phyloP scores from a whole-genome alignment of 1,140 invertebrate species.

The Drosophila subobscura region DNA sequence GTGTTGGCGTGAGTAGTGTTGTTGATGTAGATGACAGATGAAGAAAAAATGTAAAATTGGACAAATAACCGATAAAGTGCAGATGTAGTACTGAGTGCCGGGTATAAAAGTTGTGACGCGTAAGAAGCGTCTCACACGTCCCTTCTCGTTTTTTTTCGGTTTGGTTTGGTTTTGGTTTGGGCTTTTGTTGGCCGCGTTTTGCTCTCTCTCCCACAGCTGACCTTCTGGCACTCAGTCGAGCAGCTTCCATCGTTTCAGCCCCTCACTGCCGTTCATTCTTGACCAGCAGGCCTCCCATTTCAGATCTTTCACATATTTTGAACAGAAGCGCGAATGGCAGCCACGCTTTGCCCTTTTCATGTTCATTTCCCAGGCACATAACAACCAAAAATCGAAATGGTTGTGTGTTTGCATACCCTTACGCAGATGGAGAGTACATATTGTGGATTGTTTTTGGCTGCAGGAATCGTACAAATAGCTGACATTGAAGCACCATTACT shows the following conservation, averaged over 20 bases:
- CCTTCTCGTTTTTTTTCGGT: slow-evolving; percentile 12
- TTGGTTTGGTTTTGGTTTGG: slow-evolving; percentile 1
- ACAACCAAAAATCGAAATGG: slow-evolving; percentile 45
- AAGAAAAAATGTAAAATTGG: no score
- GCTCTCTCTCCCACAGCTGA: background rate
- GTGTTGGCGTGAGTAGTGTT: no score
- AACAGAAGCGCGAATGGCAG: slow-evolving; percentile 45
- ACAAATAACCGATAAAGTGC: no score
- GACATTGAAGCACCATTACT: no score
- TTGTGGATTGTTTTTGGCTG: no score
- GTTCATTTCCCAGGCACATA: slow-evolving; percentile 71
- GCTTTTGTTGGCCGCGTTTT: background rate
- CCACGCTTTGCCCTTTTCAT: slow-evolving; percentile 77
- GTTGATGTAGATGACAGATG: no score
- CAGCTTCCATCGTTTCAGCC: no score
- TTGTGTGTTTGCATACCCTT: slow-evolving; percentile 10
- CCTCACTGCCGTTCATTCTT: background rate
- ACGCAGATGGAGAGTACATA: no score
- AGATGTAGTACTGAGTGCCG: no score
- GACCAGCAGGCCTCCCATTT: slow-evolving; percentile 6
- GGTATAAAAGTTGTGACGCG: no score
- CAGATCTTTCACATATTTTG: slow-evolving; percentile 42
- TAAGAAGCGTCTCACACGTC: no score
- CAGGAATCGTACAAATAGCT: no score
- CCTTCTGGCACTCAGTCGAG: slow-evolving; percentile 35